Evolutionary conservation across 2,797 vertebrate genomes (phyloP).

Genomic region (Microcaecilia unicolor): DNA sequence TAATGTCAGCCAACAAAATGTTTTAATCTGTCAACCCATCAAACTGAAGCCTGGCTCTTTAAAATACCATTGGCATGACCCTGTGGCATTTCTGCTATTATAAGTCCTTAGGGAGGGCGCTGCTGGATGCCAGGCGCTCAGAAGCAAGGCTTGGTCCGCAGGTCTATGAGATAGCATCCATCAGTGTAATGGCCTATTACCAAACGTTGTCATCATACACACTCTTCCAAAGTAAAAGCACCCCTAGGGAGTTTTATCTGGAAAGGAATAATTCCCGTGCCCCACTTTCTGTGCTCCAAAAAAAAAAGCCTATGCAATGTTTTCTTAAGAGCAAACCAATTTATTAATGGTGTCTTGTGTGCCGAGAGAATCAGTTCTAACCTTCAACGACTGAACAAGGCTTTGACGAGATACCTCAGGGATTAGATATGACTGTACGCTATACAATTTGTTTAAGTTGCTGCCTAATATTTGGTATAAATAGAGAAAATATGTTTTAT

Average conservation of each 20-base stretch:
- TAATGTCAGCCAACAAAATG: no score
- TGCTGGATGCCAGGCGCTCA: slow-evolving; percentile 7
- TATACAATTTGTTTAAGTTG: no score
- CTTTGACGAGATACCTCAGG: no score
- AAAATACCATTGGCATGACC: slow-evolving; percentile 52
- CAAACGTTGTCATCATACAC: slow-evolving; percentile 19
- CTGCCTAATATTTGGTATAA: no score
- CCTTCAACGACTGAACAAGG: neutral
- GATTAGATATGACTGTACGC: no score
- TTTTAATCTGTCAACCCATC: slow-evolving; percentile 37
- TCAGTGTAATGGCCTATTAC: slow-evolving; percentile 17
- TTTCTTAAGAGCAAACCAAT: neutral
- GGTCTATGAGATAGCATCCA: slow-evolving; percentile 46
- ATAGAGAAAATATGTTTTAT: no score
- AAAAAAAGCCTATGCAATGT: neutral
- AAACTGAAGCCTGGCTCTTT: slow-evolving; percentile 39
- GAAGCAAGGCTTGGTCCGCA: slow-evolving; percentile 15
- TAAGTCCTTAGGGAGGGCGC: slow-evolving; percentile 34
- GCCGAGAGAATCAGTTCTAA: neutral
- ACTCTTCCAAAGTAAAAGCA: neutral
- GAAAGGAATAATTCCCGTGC: neutral
- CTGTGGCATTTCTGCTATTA: slow-evolving; percentile 31
- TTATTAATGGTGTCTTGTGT: neutral
- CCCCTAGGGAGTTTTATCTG: slow-evolving; percentile 12
- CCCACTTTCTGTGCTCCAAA: neutral